These are phyloP conservation scores for Bolinopsis microptera DNA, from an alignment of 37 sponge, comb jelly and placozoan genomes.

Conservation along the genomic window DNA sequence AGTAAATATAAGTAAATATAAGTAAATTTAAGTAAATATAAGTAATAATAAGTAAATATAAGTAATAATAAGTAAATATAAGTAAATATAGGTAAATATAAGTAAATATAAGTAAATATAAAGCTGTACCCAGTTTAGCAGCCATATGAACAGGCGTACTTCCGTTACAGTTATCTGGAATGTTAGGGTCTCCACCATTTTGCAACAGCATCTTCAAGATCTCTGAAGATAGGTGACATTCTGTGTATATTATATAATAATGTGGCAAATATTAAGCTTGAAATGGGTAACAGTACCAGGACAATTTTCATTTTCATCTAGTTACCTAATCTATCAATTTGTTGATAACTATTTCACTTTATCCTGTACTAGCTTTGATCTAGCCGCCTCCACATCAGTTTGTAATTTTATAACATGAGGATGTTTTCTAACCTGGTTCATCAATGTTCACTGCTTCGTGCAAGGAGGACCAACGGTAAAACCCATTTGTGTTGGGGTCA, in stretches of 20 bases:
- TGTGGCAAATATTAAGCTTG: too few relatives aligned
- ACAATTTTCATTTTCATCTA: too few relatives aligned
- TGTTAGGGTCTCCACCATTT: background rate
- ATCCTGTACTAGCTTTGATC: too few relatives aligned
- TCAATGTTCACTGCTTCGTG: background rate
- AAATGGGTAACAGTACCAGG: too few relatives aligned
- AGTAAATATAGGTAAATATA: too few relatives aligned
- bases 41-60: too few relatives aligned
- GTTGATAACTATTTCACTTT: background rate
- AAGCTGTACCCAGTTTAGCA: background rate
- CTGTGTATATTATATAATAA: background rate
- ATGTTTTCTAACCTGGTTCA: background rate
- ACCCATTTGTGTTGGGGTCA: background rate
- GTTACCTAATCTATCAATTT: too few relatives aligned
- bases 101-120: too few relatives aligned
- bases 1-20: too few relatives aligned
- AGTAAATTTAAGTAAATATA: too few relatives aligned
- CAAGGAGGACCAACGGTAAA: background rate
- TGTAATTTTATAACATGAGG: too few relatives aligned
- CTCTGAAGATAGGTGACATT: background rate
- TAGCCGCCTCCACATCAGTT: background rate
- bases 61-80: too few relatives aligned
- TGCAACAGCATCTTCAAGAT: background rate
- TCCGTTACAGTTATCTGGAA: background rate
- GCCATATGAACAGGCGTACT: slow-evolving; percentile 40